Evolutionary conservation across 2,888 invertebrate species (phyloP).

Genomic region (Aphelenchoides bicaudatus): DNA sequence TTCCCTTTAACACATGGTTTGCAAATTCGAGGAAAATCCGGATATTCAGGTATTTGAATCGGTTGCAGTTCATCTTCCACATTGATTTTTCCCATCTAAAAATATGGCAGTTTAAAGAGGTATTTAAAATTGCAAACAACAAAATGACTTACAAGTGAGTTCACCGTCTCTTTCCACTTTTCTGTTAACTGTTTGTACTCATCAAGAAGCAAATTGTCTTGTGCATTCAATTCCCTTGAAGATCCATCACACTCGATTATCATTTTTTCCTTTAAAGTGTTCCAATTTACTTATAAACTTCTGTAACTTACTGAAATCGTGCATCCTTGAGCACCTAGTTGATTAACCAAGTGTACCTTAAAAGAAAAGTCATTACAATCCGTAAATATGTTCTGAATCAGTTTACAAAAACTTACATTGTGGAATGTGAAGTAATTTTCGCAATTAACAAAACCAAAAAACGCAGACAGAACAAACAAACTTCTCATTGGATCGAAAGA

Average conservation of each 20-base stretch:
- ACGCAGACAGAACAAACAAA: not conserved
- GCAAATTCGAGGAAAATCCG: constrained; percentile 16
- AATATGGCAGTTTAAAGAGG: not conserved
- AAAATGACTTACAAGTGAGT: constrained; percentile 3
- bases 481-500: too few species aligned
- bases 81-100: constrained; percentile 7
- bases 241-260: constrained; percentile 17
- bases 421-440: constrained; percentile 6
- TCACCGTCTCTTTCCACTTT: constrained; percentile 16
- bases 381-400: too few species aligned
- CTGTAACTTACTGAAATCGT: constrained; percentile 9
- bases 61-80: constrained; percentile 4
- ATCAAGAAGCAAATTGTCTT: constrained; percentile 10
- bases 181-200: constrained; percentile 11
- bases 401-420: too few species aligned
- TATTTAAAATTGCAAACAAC: not conserved
- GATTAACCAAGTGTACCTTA: constrained; percentile 8
- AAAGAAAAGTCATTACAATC: too few species aligned
- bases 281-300: too few species aligned
- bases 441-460: not conserved
- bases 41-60: constrained; percentile 12
- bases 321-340: not conserved
- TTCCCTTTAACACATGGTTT: too few species aligned
- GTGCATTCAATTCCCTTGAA: constrained; percentile 1
- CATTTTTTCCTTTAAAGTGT: constrained; percentile 11